These are phyloP conservation scores for Mormyrops attenuatus DNA, from an alignment of 2,797 vertebrate species.

Conservation along the genomic window DNA sequence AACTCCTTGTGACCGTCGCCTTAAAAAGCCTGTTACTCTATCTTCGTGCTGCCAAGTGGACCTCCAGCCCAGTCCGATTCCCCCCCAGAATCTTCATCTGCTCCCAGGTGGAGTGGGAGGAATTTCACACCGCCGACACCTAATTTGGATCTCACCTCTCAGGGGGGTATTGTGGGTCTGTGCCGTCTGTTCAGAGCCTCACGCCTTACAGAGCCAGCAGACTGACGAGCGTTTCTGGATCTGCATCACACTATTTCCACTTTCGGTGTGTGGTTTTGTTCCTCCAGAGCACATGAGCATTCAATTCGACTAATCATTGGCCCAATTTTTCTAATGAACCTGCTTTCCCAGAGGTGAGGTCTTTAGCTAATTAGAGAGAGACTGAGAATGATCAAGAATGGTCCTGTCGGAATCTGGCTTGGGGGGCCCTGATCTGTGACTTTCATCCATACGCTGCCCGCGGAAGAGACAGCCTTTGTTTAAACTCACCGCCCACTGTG, in stretches of 20 bases:
- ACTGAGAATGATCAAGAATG: neutral
- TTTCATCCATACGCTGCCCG: neutral
- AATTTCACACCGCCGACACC: neutral
- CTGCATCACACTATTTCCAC: neutral
- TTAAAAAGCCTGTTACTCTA: too few species aligned
- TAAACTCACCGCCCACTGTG: neutral
- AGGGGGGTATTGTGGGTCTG: neutral
- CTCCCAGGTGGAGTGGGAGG: neutral
- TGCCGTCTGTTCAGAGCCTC: neutral
- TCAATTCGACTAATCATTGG: conserved; percentile 1
- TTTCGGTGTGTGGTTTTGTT: neutral
- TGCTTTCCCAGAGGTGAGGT: neutral
- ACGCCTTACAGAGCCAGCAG: neutral
- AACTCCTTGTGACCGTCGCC: neutral
- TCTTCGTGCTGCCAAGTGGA: neutral
- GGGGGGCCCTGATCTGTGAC: neutral
- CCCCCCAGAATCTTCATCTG: neutral
- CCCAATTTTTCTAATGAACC: neutral
- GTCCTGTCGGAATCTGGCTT: neutral
- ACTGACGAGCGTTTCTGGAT: neutral
- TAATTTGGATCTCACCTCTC: neutral
- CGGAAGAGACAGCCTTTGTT: neutral
- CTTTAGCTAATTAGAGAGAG: neutral
- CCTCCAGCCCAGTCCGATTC: neutral
- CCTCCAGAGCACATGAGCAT: neutral